Evolutionary conservation across 2,888 invertebrate genomes (phyloP), one percentile per base, ranked within the genome.

Genomic region (Euphydryas editha): DNA sequence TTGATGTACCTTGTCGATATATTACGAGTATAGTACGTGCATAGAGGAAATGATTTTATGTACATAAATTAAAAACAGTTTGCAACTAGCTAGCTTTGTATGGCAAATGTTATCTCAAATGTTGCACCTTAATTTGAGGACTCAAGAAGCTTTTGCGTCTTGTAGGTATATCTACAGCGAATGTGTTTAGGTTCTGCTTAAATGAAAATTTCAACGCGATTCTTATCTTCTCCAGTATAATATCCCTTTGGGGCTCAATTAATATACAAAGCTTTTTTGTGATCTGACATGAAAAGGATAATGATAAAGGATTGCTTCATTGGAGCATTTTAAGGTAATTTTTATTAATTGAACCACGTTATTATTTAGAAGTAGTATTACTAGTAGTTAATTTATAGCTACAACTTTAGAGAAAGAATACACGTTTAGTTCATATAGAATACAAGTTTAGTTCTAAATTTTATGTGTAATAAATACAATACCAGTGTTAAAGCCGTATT

Each of bases 151-250:
- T 54, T 36, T 36, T 51, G 49, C 49, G 17, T 57, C 47, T 39
- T 46, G 20, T 62, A 47, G 17, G 30, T 24, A 30, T 42, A 64
- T 64, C 58, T 58, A 51, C 15, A 20, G 51, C 58, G 63, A 59
- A 64, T 59, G 51, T 64, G 51, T 51, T 64, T 57, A 58, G 58
- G 51, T 54, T 39, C 21, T 36, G 17, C 51, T 39, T 54, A 30
- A 59, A 64, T 58, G 58, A 51, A 58, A 21, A 39, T 51, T 64
- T 64, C 44, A 36, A 44, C 30, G 24, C 58, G 57, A 58, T 49
- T 20, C 39, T 10, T 39, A 36, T 58, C 49, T n/a, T 11, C 39
- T 58, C 36, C 36, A 24, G 20, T 64, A 57, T 49, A 30, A 51
- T 42, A 58, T 58, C 18, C 30, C 30, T 36, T 51, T 30, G 20